These are phyloP conservation scores for Gobius niger DNA, from an alignment of 2,113 vertebrate species.

Conservation along the genomic window DNA sequence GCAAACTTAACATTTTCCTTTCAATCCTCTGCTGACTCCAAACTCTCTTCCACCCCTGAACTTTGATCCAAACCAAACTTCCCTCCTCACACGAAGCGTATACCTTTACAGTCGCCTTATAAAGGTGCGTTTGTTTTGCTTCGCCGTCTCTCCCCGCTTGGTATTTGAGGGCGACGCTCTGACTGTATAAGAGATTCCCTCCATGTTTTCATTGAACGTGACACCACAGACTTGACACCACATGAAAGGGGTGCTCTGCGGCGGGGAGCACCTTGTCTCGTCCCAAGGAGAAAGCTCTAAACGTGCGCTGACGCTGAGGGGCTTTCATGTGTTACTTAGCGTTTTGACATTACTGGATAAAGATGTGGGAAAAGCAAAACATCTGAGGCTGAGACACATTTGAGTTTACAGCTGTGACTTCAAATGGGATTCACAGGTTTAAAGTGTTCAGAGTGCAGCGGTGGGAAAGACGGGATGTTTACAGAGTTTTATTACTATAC, in stretches of 20 bases:
- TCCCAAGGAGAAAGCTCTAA: constrained; percentile 41
- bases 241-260: constrained; percentile 55
- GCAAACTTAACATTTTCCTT: not conserved
- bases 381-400: not conserved
- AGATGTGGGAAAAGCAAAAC: constrained; percentile 22
- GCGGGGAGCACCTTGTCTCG: constrained; percentile 43
- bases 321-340: constrained; percentile 43
- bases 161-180: constrained; percentile 6
- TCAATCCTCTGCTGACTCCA: constrained; percentile 16
- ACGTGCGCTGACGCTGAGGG: constrained; percentile 32
- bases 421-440: not conserved
- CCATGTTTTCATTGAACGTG: constrained; percentile 57
- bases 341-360: constrained; percentile 25
- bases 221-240: constrained; percentile 42
- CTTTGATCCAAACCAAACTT: constrained; percentile 40
- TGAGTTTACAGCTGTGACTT: not conserved
- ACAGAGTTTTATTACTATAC: not conserved
- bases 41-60: constrained; percentile 33
- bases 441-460: not conserved
- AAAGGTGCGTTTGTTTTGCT: constrained; percentile 17
- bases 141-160: not conserved
- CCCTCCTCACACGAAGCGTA: not conserved
- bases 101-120: not conserved
- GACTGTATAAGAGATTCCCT: constrained; percentile 21
- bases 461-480: too few species aligned